Evolutionary conservation across 2,888 invertebrate genomes (phyloP).

Genomic region (Rapana venosa): DNA sequence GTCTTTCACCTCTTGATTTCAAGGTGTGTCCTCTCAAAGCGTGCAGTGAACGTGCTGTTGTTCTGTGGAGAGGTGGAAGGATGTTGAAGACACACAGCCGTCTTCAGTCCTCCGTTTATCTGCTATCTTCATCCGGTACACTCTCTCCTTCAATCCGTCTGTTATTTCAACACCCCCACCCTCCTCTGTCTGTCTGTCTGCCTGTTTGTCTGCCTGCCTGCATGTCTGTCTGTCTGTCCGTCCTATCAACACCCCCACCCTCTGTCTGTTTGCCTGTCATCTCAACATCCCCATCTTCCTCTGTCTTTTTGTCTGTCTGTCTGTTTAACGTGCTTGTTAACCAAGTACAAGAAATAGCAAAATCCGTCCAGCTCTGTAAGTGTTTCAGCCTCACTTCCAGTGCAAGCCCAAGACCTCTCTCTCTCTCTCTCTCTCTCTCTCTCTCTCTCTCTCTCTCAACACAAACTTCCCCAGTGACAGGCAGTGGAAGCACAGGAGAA

Average conservation of each 20-base stretch:
- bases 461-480: too few species aligned
- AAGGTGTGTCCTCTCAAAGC: not conserved
- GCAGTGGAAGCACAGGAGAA: too few species aligned
- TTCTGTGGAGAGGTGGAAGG: not conserved
- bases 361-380: not conserved
- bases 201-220: too few species aligned
- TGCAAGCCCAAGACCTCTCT: too few species aligned
- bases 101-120: slow-evolving; percentile 16
- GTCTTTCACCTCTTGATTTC: not conserved
- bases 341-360: slow-evolving; percentile 26
- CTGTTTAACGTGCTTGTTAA: not conserved
- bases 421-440: too few species aligned
- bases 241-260: not conserved
- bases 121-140: too few species aligned
- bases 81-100: not conserved
- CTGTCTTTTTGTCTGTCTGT: too few species aligned
- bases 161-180: not conserved
- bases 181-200: not conserved
- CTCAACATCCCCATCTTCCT: not conserved
- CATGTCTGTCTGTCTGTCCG: too few species aligned
- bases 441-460: too few species aligned
- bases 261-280: too few species aligned
- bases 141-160: slow-evolving; percentile 13
- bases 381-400: too few species aligned
- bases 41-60: not conserved